Conservation (phyloP, 2,797 vertebrate genomes). For the Enteromius mattozi region DNA sequence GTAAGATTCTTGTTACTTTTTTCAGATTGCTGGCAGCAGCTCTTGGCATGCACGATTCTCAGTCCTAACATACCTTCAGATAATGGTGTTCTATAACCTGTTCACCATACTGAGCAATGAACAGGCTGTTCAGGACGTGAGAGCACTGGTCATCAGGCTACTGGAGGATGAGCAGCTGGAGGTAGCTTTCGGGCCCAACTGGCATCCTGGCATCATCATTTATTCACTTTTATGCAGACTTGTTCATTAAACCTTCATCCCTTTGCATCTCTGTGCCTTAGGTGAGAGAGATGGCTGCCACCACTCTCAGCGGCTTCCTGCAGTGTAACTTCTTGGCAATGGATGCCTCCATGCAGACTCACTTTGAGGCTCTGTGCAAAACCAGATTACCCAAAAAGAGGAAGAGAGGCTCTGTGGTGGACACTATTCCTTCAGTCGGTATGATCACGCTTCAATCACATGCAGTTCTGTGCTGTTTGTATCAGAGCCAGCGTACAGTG, state of each 20-base stretch:
- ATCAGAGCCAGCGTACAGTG: not conserved
- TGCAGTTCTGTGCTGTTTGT: not conserved
- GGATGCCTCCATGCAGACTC: slow-evolving; percentile 90
- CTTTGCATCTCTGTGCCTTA: slow-evolving; percentile 60
- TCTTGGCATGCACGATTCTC: slow-evolving; percentile 96
- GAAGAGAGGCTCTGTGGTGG: slow-evolving; percentile 82
- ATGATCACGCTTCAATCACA: slow-evolving; percentile 48
- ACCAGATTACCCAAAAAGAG: slow-evolving; percentile 91
- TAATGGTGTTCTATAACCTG: slow-evolving; percentile 97
- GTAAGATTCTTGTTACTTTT: not conserved
- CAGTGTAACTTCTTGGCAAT: slow-evolving; percentile 95
- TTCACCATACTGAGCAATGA: slow-evolving; percentile 90
- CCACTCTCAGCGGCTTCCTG: slow-evolving; percentile 93
- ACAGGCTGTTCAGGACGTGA: slow-evolving; percentile 84
- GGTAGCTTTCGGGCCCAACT: slow-evolving; percentile 71
- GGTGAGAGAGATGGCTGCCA: slow-evolving; percentile 98
- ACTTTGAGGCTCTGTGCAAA: slow-evolving; percentile 97
- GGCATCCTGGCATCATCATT: slow-evolving; percentile 7
- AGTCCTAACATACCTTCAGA: slow-evolving; percentile 95
- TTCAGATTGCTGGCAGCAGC: slow-evolving; percentile 88
- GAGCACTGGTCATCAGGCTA: slow-evolving; percentile 87
- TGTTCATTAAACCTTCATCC: slow-evolving; percentile 19
- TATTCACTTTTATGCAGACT: not conserved
- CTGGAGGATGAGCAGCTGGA: slow-evolving; percentile 95
- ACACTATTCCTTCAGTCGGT: slow-evolving; percentile 87